A percentile compares a stretch with the other conserved stretches of the same genome.
These are phyloP conservation scores for Calypte anna DNA, from an alignment of 2,113 vertebrate species.

Conservation along the genomic window DNA sequence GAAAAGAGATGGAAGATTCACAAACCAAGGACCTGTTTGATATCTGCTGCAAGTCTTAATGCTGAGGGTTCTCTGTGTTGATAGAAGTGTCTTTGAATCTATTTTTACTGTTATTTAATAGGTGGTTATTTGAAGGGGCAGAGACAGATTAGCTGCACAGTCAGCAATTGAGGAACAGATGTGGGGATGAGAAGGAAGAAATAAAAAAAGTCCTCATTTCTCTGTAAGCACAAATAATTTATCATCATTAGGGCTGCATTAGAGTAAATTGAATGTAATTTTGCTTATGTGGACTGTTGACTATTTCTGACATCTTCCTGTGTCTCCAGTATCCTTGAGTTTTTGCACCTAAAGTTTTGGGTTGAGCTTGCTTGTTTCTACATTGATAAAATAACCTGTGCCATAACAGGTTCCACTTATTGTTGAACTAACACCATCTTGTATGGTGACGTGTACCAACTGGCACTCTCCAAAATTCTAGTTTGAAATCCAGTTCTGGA, in stretches of 20 bases:
- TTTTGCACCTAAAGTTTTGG: neutral
- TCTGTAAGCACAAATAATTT: neutral
- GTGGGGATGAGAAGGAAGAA: neutral
- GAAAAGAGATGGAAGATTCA: neutral
- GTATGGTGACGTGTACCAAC: neutral
- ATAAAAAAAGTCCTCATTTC: neutral
- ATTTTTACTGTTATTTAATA: neutral
- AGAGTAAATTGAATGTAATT: neutral
- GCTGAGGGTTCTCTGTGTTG: neutral
- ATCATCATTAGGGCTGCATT: neutral
- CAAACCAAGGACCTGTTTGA: neutral
- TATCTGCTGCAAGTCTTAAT: fast-evolving
- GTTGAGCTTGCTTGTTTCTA: fast-evolving
- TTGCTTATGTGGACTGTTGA: neutral
- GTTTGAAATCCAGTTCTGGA: neutral
- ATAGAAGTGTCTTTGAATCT: neutral
- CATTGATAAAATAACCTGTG: neutral
- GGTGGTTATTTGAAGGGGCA: neutral
- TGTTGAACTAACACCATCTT: neutral
- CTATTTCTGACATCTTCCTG: neutral
- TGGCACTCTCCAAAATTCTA: too few relatives aligned
- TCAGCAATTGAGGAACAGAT: neutral
- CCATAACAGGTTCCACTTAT: neutral
- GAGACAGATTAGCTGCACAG: neutral
- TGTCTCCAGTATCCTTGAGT: neutral